Evolutionary conservation across 2,888 invertebrate genomes (phyloP), one percentile per base, ranked within the genome.

Genomic region (Pantelozetes paolii): DNA sequence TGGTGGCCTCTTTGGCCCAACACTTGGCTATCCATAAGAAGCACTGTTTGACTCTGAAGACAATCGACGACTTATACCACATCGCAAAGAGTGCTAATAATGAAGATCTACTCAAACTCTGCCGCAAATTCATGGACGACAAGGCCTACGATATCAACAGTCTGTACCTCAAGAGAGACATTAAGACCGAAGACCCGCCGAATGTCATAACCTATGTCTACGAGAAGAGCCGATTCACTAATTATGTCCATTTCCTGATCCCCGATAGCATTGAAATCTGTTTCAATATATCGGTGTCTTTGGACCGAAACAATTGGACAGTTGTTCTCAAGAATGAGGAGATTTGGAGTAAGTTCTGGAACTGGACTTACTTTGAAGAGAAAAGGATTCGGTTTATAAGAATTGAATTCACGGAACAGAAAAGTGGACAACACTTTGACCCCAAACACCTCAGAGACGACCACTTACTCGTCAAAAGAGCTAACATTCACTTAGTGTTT

Each of bases 61-160:
- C 69, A 42, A 45, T 69, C 45, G 69, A 69, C 13, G 69, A 69
- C 18, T 69, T 69, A 13, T 69, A 69, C 20, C 69, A 69, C 45
- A 69, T 69, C 26, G 42, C 26, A 11, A 42, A 45, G 45, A n/a
- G 28, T 26, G 40, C 45, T 3, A 0, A 26, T 9, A 69, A 69
- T n/a, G 36, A 26, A 23, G 2, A 45, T 1, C 69, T 69, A 9
- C 2, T 28, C 9, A 20, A 26, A 0, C 5, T 15, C 13, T 69
- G 69, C 28, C 1, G 2, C 15, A 42, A 69, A 28, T 69, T 45
- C 45, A 69, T 69, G 69, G 45, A 69, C 28, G 15, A 26, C 23
- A 69, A 45, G 23, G 45, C 69, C 26, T 26, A 15, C 13, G 42
- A 69, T 26, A 5, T 69, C 20, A 69, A 69, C 23, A 13, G 15